A percentile compares a stretch with the other conserved stretches of the same genome.
Conservation (phyloP, 2,888 invertebrate species). For the Magallana nippona region DNA sequence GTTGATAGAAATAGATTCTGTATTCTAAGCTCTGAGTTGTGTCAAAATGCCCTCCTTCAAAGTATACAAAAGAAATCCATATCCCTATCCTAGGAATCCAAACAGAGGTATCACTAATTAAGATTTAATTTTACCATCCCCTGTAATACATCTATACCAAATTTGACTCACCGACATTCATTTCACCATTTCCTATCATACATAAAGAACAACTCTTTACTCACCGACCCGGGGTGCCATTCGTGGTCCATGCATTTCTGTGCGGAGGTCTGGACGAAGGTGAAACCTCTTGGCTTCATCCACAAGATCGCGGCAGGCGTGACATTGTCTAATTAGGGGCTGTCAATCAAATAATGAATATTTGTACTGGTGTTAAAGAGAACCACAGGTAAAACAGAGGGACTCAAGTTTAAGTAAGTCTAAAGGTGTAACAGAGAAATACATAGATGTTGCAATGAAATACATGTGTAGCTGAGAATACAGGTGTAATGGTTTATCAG, state of each 20-base stretch:
- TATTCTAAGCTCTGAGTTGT: no score
- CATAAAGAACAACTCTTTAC: background rate
- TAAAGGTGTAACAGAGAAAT: no score
- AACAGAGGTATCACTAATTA: no score
- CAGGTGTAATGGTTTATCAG: no score
- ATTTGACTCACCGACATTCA: no score
- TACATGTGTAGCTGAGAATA: background rate
- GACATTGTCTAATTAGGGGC: slow-evolving; percentile 72
- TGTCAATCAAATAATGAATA: slow-evolving; percentile 52
- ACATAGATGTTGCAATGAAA: background rate
- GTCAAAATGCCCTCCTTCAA: no score
- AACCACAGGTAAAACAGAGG: no score
- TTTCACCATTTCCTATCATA: background rate
- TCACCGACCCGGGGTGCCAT: slow-evolving; percentile 73
- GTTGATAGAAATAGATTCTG: no score
- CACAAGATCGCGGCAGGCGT: slow-evolving; percentile 76
- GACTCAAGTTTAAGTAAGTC: no score
- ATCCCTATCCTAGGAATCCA: no score
- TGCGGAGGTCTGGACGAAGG: slow-evolving; percentile 77
- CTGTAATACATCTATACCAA: background rate
- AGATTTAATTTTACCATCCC: background rate
- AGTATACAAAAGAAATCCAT: no score
- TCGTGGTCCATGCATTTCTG: slow-evolving; percentile 71
- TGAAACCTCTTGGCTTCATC: slow-evolving; percentile 79
- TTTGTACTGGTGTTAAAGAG: no score